Evolutionary conservation across 2,797 vertebrate species (phyloP), one percentile per base, ranked within the genome.

Genomic region (Chrosomus eos): DNA sequence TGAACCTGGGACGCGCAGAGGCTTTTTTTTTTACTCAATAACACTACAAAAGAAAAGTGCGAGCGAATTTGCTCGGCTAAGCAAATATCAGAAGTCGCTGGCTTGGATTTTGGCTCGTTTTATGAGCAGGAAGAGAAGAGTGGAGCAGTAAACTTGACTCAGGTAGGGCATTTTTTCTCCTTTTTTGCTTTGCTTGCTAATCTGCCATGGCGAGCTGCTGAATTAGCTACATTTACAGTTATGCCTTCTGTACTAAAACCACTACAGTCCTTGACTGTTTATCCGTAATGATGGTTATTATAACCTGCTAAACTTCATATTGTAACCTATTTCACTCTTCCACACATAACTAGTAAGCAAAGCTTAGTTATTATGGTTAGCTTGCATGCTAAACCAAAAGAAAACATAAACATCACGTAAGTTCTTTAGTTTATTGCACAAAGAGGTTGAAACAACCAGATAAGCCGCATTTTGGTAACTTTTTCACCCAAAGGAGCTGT

Each of bases 141-240:
- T 43, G 21, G n/a, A 51, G 11, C 75, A 51, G 74, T 38, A 76
- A 89, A 86, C 86, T 86, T 80, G 76, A 80, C 80, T 85, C 70
- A 83, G 87, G 88, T 89, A 68, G 60, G 43, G 80, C 71, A 33
- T 86, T 72, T 83, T 55, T 83, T 72, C 55, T 53, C 21, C 21
- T 31, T 68, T 84, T 84, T 78, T 78, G 82, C 82, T 84, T 84
- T 78, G 82, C 82, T 84, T 84, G 82, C 82, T 84, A 84, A 84
- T 84, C 82, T 84, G 74, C 51, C 82, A 70, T 70, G 28, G 82
- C 82, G 75, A 84, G 64, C 82, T 78, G 74, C 82, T 78, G 74
- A 78, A 71, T 78, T 84, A 60, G 82, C 82, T 78, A 33, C 51
- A 60, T 78, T 76, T 78, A 78, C 82, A 78, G 64, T 70, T 78